Evolutionary conservation across 2,113 vertebrate species (phyloP).

Genomic region (Cygnus buccinator): DNA sequence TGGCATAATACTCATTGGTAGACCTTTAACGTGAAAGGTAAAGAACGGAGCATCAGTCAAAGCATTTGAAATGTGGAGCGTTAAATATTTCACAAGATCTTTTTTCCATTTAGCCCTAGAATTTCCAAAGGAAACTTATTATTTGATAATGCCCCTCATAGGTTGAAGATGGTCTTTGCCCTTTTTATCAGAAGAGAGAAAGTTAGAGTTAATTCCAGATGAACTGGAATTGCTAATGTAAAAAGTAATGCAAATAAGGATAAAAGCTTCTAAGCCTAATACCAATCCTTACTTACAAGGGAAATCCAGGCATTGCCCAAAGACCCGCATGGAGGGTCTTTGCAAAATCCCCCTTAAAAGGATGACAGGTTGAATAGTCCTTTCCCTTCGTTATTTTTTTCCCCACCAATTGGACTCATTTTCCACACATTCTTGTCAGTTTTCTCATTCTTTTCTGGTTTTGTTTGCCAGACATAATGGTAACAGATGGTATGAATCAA

Average conservation of each 20-base stretch:
- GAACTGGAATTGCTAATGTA: background rate
- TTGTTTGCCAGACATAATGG: slow-evolving; percentile 36
- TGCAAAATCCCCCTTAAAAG: background rate
- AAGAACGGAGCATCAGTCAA: background rate
- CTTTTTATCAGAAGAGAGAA: background rate
- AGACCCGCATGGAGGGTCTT: background rate
- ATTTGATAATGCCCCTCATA: background rate
- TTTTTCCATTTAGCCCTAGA: background rate
- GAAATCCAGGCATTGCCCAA: background rate
- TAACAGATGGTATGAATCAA: slow-evolving; percentile 62
- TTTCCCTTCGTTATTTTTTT: background rate
- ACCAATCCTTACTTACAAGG: background rate
- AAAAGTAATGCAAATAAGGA: background rate
- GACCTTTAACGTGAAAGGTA: background rate
- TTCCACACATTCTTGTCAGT: slow-evolving; percentile 49
- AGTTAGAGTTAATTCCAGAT: background rate
- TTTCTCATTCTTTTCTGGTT: slow-evolving; percentile 45
- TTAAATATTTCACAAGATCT: background rate
- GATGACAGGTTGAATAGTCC: background rate
- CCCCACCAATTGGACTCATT: slow-evolving; percentile 20
- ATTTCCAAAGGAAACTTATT: background rate
- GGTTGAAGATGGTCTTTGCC: background rate
- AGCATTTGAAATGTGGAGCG: background rate
- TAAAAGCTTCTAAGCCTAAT: background rate
- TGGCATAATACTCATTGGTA: background rate